Percentiles rank a stretch among this genome's conserved stretches.
Conservation (phyloP, 2,113 vertebrate genomes). For the Struthidea cinerea region DNA sequence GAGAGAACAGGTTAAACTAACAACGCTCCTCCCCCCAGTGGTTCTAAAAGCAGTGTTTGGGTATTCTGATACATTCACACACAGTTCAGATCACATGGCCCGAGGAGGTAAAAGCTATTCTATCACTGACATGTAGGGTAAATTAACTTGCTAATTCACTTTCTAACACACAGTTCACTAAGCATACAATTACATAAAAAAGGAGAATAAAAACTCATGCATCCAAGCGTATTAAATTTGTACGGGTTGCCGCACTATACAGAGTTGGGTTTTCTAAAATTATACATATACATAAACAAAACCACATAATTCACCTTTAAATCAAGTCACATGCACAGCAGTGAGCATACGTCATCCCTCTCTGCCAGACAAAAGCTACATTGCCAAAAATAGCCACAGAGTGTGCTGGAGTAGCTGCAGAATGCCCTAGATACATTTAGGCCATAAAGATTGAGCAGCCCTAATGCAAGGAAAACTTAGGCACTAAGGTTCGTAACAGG, state of each 20-base stretch:
- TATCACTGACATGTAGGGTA: background rate
- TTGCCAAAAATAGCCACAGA: slow-evolving; percentile 62
- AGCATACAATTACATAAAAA: background rate
- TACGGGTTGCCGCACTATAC: background rate
- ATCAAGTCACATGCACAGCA: slow-evolving; percentile 38
- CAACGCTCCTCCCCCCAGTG: background rate
- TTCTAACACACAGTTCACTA: background rate
- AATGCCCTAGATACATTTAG: slow-evolving; percentile 63
- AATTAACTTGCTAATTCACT: slow-evolving; percentile 44
- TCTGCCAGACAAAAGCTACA: slow-evolving; percentile 54
- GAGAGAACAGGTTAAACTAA: background rate
- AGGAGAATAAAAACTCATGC: background rate
- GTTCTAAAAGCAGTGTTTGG: background rate
- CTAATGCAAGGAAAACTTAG: background rate
- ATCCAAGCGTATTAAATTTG: background rate
- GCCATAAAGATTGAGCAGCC: background rate
- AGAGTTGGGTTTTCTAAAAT: background rate
- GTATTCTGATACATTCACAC: background rate
- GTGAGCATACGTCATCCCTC: slow-evolving; percentile 54
- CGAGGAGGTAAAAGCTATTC: background rate
- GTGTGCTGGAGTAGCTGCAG: slow-evolving; percentile 21
- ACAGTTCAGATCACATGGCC: background rate
- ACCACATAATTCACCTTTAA: background rate
- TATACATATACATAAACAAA: background rate
- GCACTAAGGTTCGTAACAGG: background rate